A percentile compares a stretch with the other conserved stretches of the same genome.
phyloP scores from a whole-genome alignment of 2,888 invertebrate genomes.

The Smittia aterrima region DNA sequence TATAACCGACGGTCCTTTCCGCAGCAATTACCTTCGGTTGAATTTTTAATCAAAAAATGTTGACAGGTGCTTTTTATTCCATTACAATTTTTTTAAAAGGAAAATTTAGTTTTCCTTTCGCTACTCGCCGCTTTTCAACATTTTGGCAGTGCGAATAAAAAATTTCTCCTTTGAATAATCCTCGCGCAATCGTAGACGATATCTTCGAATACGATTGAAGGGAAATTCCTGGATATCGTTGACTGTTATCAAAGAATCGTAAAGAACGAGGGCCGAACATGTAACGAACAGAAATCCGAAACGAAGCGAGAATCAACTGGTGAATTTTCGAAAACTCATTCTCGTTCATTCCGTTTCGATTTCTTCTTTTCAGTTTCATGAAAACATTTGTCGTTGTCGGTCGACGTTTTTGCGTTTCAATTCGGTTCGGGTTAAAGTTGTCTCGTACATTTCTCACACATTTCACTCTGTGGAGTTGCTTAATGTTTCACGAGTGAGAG shows the following conservation, averaged over 20 bases:
- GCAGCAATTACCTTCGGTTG: background rate
- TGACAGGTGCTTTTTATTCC: slow-evolving; percentile 39
- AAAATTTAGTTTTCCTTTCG: background rate
- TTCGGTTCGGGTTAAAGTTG: background rate
- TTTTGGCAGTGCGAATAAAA: background rate
- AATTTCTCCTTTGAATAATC: background rate
- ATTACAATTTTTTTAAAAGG: background rate
- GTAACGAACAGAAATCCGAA: background rate
- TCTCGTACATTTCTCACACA: slow-evolving; percentile 9
- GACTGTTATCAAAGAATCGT: background rate
- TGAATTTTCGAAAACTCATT: slow-evolving; percentile 23
- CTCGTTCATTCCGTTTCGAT: background rate
- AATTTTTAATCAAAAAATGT: slow-evolving; percentile 30
- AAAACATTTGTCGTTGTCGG: slow-evolving; percentile 26
- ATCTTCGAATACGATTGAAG: background rate
- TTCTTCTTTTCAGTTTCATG: slow-evolving; percentile 27
- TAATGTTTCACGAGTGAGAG: slow-evolving; percentile 21
- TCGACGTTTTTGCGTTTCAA: slow-evolving; percentile 14
- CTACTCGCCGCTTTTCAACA: slow-evolving; percentile 7
- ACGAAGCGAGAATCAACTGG: slow-evolving; percentile 39
- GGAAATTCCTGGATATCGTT: background rate
- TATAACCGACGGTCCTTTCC: background rate
- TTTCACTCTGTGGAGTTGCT: background rate
- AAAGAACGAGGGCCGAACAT: background rate
- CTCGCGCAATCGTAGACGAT: slow-evolving; percentile 25